Evolutionary conservation across 2,888 invertebrate species (phyloP).

Genomic region (Adelphocoris suturalis): DNA sequence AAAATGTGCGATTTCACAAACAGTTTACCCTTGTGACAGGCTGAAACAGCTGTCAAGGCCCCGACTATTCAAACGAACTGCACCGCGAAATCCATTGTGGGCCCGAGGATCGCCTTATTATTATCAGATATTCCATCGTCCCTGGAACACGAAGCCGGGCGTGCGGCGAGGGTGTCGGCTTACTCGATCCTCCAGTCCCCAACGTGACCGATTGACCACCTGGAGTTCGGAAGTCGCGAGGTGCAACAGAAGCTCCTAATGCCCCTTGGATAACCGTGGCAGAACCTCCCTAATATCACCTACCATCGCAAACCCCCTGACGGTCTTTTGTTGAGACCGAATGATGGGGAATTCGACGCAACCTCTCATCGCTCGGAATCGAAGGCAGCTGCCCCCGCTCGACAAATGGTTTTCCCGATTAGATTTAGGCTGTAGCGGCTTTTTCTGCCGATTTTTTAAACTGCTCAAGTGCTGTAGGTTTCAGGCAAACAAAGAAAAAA

Average conservation of each 20-base stretch:
- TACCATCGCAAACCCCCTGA: slow-evolving; percentile 14
- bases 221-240: slow-evolving; percentile 49
- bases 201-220: slow-evolving; percentile 61
- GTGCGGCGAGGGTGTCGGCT: background rate
- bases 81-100: slow-evolving; percentile 27
- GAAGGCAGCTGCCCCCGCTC: slow-evolving; percentile 40
- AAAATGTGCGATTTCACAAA: background rate
- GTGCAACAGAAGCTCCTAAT: slow-evolving; percentile 48
- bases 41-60: slow-evolving; percentile 10
- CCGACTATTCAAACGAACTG: slow-evolving; percentile 9
- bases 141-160: slow-evolving; percentile 12
- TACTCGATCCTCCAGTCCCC: background rate
- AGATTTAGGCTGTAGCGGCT: slow-evolving; percentile 24
- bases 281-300: slow-evolving; percentile 5
- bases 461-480: background rate
- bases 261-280: background rate
- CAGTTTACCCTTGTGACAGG: background rate
- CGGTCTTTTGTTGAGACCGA: slow-evolving; percentile 22
- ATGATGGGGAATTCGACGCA: slow-evolving; percentile 42
- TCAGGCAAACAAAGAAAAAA: background rate
- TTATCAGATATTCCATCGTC: slow-evolving; percentile 37
- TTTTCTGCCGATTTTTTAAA: slow-evolving; percentile 20
- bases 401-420: slow-evolving; percentile 45
- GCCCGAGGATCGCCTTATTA: slow-evolving; percentile 10
- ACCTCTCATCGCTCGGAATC: slow-evolving; percentile 31